Evolutionary conservation across 2,888 invertebrate genomes (phyloP), one percentile per base, ranked within the genome.

Genomic region (Lissocephala sabroskyi): DNA sequence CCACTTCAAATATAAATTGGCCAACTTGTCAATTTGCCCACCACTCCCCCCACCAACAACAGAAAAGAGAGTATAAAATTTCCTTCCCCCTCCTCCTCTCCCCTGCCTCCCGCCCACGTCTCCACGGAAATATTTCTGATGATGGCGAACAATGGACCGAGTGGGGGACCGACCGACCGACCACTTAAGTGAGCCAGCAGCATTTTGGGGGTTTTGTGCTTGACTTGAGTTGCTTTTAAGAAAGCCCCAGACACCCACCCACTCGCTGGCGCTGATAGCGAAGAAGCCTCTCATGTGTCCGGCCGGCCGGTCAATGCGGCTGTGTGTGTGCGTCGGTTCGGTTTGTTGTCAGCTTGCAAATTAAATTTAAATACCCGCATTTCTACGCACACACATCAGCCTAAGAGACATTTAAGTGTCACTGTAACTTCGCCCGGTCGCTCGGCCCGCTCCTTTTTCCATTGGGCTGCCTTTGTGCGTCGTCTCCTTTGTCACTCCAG

Each of bases 261-360:
- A 35, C 13, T 19, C 13, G 3, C 29, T 11, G 11, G 16, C 17
- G 14, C 35, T 16, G 9, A 13, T 29, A 29, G 14, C 33, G 11
- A 33, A 13, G 14, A 33, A 10, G 7, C 14, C 33, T 13, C 29
- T 29, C 29, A n/a, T 32, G 13, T 13, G 11, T n/a, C 30, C 13
- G n/a, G 30, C 46, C 53, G 48, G n/a, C n/a, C n/a, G n/a, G n/a
- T n/a, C n/a, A n/a, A 49, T 52, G 52, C 50, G 43, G n/a, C 52
- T 23, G 11, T 40, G 29, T 29, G 16, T 41, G 56, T 71, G 67
- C 56, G 60, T 53, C 54, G 57, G 62, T 56, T 74, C 74, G 61
- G 65, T 74, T 66, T 74, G 68, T 65, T 62, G 67, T 74, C 71
- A 70, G 75, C 59, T 71, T 74, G 67, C 75, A 67, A 67, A 74